A percentile compares a stretch with the other conserved stretches of the same genome.
Conservation (phyloP, 1,140 invertebrate species). For the Armadillidium nasatum region DNA sequence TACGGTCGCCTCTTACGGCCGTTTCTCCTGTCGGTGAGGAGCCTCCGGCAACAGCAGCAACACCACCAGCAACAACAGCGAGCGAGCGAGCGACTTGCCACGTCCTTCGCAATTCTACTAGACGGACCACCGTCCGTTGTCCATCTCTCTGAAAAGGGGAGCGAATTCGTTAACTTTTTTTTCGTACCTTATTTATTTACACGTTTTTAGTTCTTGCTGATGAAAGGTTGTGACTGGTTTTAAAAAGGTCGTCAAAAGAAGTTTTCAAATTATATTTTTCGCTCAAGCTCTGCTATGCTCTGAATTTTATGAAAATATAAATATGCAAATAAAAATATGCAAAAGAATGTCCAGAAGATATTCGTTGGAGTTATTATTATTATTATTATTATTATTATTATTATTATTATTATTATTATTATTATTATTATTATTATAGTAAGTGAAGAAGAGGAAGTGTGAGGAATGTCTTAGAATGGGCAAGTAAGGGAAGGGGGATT, state of each 20-base stretch:
- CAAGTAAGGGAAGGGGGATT: too few species aligned
- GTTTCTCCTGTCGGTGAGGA: neutral
- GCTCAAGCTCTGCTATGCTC: neutral
- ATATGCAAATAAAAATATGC: too few species aligned
- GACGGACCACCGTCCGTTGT: neutral
- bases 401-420: too few species aligned
- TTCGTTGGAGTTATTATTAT: too few species aligned
- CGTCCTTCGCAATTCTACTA: neutral
- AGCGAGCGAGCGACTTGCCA: neutral
- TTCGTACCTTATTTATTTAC: neutral
- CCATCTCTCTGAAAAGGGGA: neutral
- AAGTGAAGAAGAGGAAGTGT: too few species aligned
- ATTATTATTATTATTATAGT: too few species aligned
- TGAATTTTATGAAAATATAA: too few species aligned
- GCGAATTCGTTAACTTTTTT: neutral
- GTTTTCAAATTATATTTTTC: conserved; percentile 4
- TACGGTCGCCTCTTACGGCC: conserved; percentile 3
- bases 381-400: too few species aligned
- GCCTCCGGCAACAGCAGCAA: neutral
- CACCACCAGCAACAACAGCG: neutral
- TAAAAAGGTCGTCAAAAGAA: conserved; percentile 1
- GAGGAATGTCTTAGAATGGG: too few species aligned
- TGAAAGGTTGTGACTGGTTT: conserved; percentile 10
- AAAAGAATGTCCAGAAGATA: too few species aligned
- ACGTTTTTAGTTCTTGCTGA: neutral